Evolutionary conservation across 2,113 vertebrate genomes (phyloP).

Genomic region (Pheucticus melanocephalus): DNA sequence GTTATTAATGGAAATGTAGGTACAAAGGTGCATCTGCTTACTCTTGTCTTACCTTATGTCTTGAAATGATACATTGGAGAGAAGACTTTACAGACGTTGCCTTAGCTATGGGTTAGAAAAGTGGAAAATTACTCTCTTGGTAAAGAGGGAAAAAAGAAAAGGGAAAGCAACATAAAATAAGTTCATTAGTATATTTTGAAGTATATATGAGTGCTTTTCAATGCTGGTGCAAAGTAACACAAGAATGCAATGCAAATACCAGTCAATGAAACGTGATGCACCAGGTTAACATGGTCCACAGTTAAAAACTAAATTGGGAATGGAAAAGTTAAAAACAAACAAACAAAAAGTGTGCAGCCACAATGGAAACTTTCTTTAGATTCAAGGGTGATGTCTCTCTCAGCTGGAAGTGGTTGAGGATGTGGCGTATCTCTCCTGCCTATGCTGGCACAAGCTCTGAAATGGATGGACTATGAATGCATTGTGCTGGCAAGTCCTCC

Average conservation of each 20-base stretch:
- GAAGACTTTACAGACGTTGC: not conserved
- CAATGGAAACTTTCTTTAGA: not conserved
- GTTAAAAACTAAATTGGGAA: not conserved
- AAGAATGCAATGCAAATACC: not conserved
- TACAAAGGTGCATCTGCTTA: not conserved
- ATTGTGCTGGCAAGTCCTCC: not conserved
- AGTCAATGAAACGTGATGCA: not conserved
- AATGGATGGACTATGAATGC: not conserved
- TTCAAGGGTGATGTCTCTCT: not conserved
- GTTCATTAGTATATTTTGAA: not conserved
- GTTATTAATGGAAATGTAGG: not conserved
- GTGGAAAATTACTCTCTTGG: not conserved
- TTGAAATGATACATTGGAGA: not conserved
- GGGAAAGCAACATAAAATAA: not conserved
- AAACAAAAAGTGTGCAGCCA: accelerated
- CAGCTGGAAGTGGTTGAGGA: not conserved
- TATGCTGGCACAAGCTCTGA: not conserved
- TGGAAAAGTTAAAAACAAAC: not conserved
- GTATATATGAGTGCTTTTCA: not conserved
- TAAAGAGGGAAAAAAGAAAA: not conserved
- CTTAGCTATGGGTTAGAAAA: not conserved
- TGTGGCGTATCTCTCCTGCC: not conserved
- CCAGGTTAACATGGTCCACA: not conserved
- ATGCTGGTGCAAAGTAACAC: not conserved
- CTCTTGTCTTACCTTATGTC: not conserved